Base-by-base conservation (phyloP, 92 coral and sea anemone genomes). In the Anthopleura xanthogrammica region DNA sequence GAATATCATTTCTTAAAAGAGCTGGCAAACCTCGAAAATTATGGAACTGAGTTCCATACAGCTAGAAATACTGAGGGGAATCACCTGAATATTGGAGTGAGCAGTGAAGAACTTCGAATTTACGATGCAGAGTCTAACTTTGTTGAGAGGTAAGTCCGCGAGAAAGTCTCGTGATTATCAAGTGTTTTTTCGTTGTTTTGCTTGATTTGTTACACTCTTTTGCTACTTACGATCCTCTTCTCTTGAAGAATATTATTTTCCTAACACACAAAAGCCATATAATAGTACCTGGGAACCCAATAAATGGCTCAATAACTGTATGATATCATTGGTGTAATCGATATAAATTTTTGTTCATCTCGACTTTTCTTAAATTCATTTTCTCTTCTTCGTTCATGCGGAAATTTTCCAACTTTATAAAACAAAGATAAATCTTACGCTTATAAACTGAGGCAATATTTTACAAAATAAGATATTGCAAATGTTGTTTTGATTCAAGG, bases 1-100 rank as follows among this genome's bases (percentile, higher is more conserved):
- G 89, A 94, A 77, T 95, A 97, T 85, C 86, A 90, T 74, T 97
- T 95, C 79, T 80, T 97, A 77, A 95, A 94, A 87, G 98, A 97
- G 79, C 82, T 97, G 43, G 92, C 96, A 39, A 72, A 78, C 64
- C 81, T 97, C 82, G 97, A 97, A 72, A 86, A 95, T 65, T 97
- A 90, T 72, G 98, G 98, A 60, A 90, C 91, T n/a, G 99, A 97
- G 79, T 94, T 92, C 77, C 98, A 97, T 83, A 75, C 91, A 12
- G 99, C 93, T 17, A 92, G 91, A 76, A 90, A 92, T 77, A 83
- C 84, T 36, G 89, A 83, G 22, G 95, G 94, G 64, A 64, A 77
- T 19, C 68, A 90, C 43, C 77, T 91, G 71, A 85, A 94, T 78
- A 90, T 97, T 54, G 99, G 98, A 56, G 98, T 94, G 36, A 98